Conservation (phyloP, 2,113 vertebrate species). For the Edolisoma coerulescens region DNA sequence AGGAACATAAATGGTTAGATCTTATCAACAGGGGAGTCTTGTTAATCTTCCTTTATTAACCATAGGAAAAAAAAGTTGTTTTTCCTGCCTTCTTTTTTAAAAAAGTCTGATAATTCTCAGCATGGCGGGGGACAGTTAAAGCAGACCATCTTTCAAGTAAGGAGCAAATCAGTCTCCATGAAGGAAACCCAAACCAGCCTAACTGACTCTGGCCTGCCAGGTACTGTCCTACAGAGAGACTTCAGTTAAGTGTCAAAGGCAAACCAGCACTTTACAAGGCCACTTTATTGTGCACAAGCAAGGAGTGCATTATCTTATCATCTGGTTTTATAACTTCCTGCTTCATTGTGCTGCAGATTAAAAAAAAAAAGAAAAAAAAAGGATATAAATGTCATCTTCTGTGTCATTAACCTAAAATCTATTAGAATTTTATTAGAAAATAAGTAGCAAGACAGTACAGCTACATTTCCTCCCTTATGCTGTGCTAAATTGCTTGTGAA, state of each 20-base stretch:
- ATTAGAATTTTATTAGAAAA: constrained; percentile 65
- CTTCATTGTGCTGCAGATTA: background rate
- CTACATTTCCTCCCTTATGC: constrained; percentile 49
- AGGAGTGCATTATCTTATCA: constrained; percentile 6
- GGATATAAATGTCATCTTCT: constrained; percentile 52
- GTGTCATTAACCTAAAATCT: constrained; percentile 60
- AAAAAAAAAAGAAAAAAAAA: background rate
- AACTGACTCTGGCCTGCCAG: constrained; percentile 8
- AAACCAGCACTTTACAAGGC: background rate
- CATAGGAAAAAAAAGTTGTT: background rate
- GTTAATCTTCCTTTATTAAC: constrained; percentile 47
- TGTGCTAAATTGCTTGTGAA: constrained; percentile 66
- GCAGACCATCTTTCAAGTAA: background rate
- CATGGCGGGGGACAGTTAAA: background rate
- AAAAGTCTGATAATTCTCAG: background rate
- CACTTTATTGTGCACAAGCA: constrained; percentile 17
- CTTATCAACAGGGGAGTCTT: constrained; percentile 23
- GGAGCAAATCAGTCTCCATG: background rate
- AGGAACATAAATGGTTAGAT: constrained; percentile 32
- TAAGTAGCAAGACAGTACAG: constrained; percentile 47
- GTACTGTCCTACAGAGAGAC: background rate
- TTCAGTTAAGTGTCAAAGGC: constrained; percentile 17
- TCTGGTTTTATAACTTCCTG: constrained; percentile 21
- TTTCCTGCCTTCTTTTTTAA: background rate
- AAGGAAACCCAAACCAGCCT: constrained; percentile 1